These are phyloP conservation scores for Musca domestica DNA, from an alignment of 1,140 invertebrate species.

Conservation along the genomic window DNA sequence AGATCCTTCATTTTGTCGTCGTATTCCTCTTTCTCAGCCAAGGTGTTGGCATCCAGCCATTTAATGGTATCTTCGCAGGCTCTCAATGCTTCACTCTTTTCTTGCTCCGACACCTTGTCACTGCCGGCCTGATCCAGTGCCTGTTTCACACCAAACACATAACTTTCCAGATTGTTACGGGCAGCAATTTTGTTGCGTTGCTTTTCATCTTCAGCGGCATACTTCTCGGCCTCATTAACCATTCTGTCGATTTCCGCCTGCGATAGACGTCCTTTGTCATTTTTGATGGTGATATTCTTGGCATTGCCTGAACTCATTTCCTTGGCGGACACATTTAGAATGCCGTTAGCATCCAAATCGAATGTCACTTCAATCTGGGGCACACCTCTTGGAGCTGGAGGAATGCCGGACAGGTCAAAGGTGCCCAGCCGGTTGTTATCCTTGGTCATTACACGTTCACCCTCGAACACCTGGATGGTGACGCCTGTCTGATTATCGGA, in stretches of 20 bases:
- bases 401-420: constrained; percentile 77
- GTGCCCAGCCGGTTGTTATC: constrained; percentile 76
- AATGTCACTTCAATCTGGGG: constrained; percentile 74
- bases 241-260: constrained; percentile 77
- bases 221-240: constrained; percentile 45
- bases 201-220: constrained; percentile 62
- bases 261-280: constrained; percentile 76
- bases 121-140: constrained; percentile 56
- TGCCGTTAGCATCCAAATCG: constrained; percentile 63
- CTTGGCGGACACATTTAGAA: constrained; percentile 64
- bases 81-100: constrained; percentile 63
- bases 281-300: constrained; percentile 79
- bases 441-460: constrained; percentile 69
- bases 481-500: constrained; percentile 72
- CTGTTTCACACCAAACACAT: constrained; percentile 70
- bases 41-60: constrained; percentile 66
- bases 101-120: constrained; percentile 62
- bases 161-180: constrained; percentile 66
- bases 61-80: constrained; percentile 57
- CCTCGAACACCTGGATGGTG: constrained; percentile 67
- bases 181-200: constrained; percentile 65
- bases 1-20: constrained; percentile 61
- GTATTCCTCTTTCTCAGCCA: constrained; percentile 66
- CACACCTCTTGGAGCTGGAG: constrained; percentile 76
- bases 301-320: constrained; percentile 60